A percentile compares a stretch with the other conserved stretches of the same genome.
Evolutionary conservation across 2,797 vertebrate species (phyloP).

Genomic region (Galago senegalensis): DNA sequence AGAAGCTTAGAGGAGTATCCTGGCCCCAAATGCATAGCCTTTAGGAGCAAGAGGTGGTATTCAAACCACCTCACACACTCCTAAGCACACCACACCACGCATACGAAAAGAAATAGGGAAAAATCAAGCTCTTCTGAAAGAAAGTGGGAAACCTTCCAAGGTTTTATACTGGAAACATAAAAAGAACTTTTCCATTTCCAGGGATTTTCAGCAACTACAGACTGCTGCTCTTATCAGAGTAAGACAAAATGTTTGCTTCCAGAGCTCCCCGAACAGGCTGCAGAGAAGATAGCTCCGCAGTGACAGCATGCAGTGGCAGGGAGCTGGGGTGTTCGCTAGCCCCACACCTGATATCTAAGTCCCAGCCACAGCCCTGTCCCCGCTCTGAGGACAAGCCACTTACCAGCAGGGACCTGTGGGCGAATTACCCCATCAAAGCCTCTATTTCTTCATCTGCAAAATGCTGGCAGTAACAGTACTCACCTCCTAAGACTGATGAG

Average conservation of each 20-base stretch:
- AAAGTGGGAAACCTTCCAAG: background rate
- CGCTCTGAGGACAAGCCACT: background rate
- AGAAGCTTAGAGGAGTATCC: background rate
- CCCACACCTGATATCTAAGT: no score
- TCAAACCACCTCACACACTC: background rate
- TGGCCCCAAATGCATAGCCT: background rate
- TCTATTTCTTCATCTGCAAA: slow-evolving; percentile 7
- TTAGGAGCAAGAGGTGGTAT: background rate
- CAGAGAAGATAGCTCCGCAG: background rate
- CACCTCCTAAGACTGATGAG: background rate
- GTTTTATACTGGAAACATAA: background rate
- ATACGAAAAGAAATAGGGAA: background rate
- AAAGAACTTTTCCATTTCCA: background rate
- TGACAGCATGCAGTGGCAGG: accelerated
- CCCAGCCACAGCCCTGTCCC: background rate
- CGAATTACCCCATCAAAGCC: background rate
- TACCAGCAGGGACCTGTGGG: background rate
- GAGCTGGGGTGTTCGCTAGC: no score
- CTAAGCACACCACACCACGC: accelerated
- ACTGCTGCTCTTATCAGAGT: slow-evolving; percentile 3
- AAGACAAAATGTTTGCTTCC: background rate
- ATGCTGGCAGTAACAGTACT: background rate
- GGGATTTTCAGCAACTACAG: background rate
- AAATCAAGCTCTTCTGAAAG: slow-evolving; percentile 5
- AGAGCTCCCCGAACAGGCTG: background rate